Base-by-base conservation (phyloP, 2,888 invertebrate genomes). In the Thymelicus acteon region DNA sequence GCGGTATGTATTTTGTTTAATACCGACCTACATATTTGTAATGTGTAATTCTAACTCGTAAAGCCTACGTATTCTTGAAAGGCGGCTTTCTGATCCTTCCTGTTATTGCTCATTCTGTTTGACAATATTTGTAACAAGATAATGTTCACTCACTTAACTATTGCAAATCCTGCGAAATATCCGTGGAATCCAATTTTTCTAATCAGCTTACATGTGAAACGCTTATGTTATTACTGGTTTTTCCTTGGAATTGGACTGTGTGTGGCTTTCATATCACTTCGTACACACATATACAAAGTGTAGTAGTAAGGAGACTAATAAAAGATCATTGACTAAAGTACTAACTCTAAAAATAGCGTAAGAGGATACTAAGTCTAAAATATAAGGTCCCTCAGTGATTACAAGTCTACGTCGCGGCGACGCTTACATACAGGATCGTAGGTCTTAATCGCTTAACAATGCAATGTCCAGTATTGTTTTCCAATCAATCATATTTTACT, bases 371-470 rank as follows among this genome's bases (percentile, higher is more conserved):
- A 52, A 52, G 19, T 52, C 49, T 52, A 3, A 52, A 52, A 12
- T 44, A 44, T 44, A 44, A 10, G 44, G 8, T 44, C 39, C 44
- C 15, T 19, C 19, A 49, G 24, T 37, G 15, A 49, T 37, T 62
- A 7, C 19, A 13, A 31, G 8, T 48, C 48, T 39, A 39, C n/a
- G 13, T 1, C 40, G 71, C n/a, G 13, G 1, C 40, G 71, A 69
- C 68, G 71, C 72, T 68, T 44, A 8, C 44, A 31, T 31, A 12
- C 68, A 77, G 72, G 64, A 68, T 60, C 44, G 44, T 44, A 44
- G 12, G 63, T 72, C 39, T 72, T 73, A 73, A 74, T 77, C 74
- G 72, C 70, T 73, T 74, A 72, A 77, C 75, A 78, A 78, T 77
- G 75, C 73, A 61, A 37, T 69, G 71, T 65, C 65, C 63, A 62